Evolutionary conservation across 2,888 invertebrate genomes (phyloP).

Genomic region (Bombylius major): DNA sequence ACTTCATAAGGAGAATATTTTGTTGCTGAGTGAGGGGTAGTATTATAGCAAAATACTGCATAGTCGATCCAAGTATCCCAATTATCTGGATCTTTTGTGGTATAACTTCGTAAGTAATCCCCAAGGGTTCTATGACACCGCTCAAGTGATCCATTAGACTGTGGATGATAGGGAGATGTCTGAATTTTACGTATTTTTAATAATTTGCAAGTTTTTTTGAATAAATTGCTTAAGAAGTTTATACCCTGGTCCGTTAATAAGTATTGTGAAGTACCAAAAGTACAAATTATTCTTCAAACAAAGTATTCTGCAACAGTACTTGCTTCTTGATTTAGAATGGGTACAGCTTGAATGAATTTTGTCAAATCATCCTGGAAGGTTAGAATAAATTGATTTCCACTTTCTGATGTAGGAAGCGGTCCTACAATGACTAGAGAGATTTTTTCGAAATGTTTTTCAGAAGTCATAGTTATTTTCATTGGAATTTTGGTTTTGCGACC

Average conservation of each 20-base stretch:
- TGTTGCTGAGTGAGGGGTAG: constrained; percentile 16
- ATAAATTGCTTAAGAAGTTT: constrained; percentile 1
- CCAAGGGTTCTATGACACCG: constrained; percentile 22
- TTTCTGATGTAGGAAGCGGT: not conserved
- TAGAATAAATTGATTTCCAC: not conserved
- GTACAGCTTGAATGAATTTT: not conserved
- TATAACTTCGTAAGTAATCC: constrained; percentile 23
- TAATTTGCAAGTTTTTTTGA: constrained; percentile 14
- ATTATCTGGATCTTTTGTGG: constrained; percentile 18
- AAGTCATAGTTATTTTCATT: constrained; percentile 6
- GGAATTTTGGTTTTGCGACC: not conserved
- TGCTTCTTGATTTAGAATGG: not conserved
- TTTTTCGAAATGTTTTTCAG: not conserved
- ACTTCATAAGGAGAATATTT: not conserved
- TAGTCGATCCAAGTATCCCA: constrained; percentile 24
- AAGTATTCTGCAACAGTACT: too few relatives aligned
- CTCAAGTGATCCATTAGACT: constrained; percentile 22
- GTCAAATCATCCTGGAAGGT: not conserved
- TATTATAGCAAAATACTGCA: constrained; percentile 22
- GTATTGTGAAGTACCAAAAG: not conserved
- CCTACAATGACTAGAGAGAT: not conserved
- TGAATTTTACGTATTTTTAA: not conserved
- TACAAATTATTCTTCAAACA: not conserved
- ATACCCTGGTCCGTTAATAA: not conserved
- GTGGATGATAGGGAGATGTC: constrained; percentile 4